Evolutionary conservation across 2,113 vertebrate species (phyloP).

Genomic region (Podarcis raffonei): DNA sequence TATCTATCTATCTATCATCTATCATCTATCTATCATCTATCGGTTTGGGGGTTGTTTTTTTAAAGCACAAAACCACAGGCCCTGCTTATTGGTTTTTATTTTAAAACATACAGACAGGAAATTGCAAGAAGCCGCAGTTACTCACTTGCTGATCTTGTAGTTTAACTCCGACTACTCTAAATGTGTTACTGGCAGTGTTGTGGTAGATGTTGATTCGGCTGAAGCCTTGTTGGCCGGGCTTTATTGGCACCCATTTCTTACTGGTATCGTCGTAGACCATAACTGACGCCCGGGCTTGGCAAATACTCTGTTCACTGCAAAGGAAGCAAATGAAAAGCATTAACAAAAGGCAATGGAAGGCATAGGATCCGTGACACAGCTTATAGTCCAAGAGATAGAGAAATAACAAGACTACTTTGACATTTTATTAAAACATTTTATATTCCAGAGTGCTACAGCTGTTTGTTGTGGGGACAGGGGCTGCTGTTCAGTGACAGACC

Average conservation of each 20-base stretch:
- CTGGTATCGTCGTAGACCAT: slow-evolving; percentile 99
- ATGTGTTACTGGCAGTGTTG: slow-evolving; percentile 96
- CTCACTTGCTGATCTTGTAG: slow-evolving; percentile 98
- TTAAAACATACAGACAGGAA: background rate
- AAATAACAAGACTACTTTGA: background rate
- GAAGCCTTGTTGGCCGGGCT: slow-evolving; percentile 98
- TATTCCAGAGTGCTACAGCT: background rate
- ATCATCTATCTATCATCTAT: no score
- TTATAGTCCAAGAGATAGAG: background rate
- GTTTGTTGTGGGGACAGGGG: background rate
- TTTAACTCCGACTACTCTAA: slow-evolving; percentile 98
- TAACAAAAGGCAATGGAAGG: background rate
- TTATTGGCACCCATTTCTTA: slow-evolving; percentile 99
- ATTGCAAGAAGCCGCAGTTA: slow-evolving; percentile 55
- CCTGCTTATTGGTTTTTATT: background rate
- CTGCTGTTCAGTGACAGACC: background rate
- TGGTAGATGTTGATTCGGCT: slow-evolving; percentile 99
- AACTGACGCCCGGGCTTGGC: slow-evolving; percentile 98
- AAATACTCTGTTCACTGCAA: slow-evolving; percentile 97
- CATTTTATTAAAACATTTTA: background rate
- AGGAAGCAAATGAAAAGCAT: background rate
- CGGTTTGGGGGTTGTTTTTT: background rate
- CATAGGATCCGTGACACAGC: no score
- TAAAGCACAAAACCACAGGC: background rate
- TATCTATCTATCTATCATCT: no score